phyloP scores from a whole-genome alignment of 2,888 invertebrate species.

The Andrena haemorrhoa region DNA sequence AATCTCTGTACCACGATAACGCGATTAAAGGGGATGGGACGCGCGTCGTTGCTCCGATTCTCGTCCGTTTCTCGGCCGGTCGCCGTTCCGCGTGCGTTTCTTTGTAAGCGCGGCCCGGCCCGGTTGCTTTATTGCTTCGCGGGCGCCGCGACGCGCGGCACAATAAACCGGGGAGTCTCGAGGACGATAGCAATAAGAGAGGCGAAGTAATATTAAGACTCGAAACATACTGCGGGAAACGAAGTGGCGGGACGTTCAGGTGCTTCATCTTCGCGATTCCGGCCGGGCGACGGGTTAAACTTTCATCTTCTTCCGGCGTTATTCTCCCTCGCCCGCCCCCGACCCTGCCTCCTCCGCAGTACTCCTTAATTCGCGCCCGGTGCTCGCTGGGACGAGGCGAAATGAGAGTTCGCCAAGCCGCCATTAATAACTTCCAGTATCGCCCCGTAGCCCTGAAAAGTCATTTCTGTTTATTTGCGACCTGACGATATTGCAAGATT shows the following conservation, averaged over 20 bases:
- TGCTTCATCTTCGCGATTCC: slow-evolving; percentile 53
- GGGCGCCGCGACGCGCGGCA: slow-evolving; percentile 15
- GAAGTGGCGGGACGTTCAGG: slow-evolving; percentile 50
- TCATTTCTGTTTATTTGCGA: slow-evolving; percentile 59
- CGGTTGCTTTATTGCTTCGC: slow-evolving; percentile 37
- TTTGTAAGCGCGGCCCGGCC: slow-evolving; percentile 31
- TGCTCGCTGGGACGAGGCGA: slow-evolving; percentile 29
- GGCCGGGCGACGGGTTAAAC: slow-evolving; percentile 46
- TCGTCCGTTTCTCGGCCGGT: slow-evolving; percentile 1
- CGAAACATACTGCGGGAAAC: slow-evolving; percentile 54
- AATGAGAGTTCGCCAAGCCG: slow-evolving; percentile 44
- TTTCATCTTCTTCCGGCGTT: slow-evolving; percentile 63
- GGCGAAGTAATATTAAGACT: slow-evolving; percentile 65
- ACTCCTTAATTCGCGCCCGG: slow-evolving; percentile 54
- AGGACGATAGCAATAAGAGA: slow-evolving; percentile 53
- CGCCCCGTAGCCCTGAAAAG: slow-evolving; percentile 51
- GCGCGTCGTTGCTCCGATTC: slow-evolving; percentile 28
- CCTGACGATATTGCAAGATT: slow-evolving; percentile 20
- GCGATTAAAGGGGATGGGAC: slow-evolving; percentile 32
- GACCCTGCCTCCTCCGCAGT: not conserved
- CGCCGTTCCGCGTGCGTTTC: slow-evolving; percentile 14
- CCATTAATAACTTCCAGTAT: slow-evolving; percentile 68
- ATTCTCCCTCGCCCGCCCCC: slow-evolving; percentile 35
- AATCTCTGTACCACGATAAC: slow-evolving; percentile 20
- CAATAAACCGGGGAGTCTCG: slow-evolving; percentile 41